A percentile compares a stretch with the other conserved stretches of the same genome.
phyloP scores from a whole-genome alignment of 2,888 invertebrate genomes.

The Clepsis dumicolana region DNA sequence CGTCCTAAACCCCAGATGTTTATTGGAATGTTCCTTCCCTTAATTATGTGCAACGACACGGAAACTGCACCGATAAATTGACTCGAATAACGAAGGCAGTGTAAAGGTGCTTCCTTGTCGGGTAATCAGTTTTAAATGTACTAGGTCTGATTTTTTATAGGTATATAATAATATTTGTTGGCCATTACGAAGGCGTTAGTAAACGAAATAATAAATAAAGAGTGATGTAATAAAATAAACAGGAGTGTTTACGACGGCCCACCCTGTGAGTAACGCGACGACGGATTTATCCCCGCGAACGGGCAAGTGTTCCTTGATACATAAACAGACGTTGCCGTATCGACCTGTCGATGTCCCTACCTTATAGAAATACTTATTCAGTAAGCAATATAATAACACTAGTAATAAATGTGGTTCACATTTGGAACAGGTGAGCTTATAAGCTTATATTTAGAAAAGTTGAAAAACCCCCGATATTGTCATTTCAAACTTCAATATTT shows the following conservation, averaged over 20 bases:
- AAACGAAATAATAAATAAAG: slow-evolving; percentile 49
- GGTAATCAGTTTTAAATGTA: slow-evolving; percentile 32
- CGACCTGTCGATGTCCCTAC: slow-evolving; percentile 64
- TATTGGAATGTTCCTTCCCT: slow-evolving; percentile 64
- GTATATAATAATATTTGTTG: slow-evolving; percentile 36
- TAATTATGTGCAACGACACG: slow-evolving; percentile 80
- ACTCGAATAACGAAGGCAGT: slow-evolving; percentile 29
- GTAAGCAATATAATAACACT: background rate
- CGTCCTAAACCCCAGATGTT: slow-evolving; percentile 74
- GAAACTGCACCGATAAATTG: slow-evolving; percentile 61
- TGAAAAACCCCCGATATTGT: too few relatives aligned
- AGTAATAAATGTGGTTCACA: background rate
- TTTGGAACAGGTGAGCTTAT: slow-evolving; percentile 2
- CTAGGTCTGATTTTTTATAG: slow-evolving; percentile 31
- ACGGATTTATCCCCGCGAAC: slow-evolving; percentile 65
- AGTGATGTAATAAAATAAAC: slow-evolving; percentile 68
- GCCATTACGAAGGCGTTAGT: slow-evolving; percentile 41
- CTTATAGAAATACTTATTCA: background rate
- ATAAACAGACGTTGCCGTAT: slow-evolving; percentile 51
- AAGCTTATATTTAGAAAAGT: too few relatives aligned
- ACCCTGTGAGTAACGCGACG: slow-evolving; percentile 58
- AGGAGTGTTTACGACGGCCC: slow-evolving; percentile 61
- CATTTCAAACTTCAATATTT: too few relatives aligned
- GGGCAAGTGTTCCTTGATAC: slow-evolving; percentile 54
- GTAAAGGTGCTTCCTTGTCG: slow-evolving; percentile 34